Conservation (phyloP, 2,113 vertebrate species). For the Peromyscus leucopus region DNA sequence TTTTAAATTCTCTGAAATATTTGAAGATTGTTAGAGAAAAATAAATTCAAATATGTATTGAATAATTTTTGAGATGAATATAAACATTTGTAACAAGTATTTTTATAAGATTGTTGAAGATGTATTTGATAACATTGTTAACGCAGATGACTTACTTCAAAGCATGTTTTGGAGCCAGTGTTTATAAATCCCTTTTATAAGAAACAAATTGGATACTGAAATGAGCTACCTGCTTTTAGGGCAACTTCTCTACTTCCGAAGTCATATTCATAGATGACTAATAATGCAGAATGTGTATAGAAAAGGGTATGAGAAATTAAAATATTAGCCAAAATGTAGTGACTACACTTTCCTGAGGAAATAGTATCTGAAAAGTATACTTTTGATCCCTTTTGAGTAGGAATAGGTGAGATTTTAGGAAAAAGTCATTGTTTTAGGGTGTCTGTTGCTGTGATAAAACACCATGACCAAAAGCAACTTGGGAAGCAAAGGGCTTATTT, state of each 20-base stretch:
- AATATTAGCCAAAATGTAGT: not conserved
- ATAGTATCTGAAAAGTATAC: not conserved
- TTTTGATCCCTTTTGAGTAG: not conserved
- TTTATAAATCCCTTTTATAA: constrained; percentile 31
- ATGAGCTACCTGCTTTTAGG: not conserved
- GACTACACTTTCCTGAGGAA: not conserved
- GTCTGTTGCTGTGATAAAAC: not conserved
- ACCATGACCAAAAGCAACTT: not conserved
- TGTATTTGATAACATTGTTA: constrained; percentile 26
- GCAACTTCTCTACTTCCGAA: not conserved
- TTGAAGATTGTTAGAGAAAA: constrained; percentile 55
- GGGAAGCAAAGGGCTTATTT: not conserved
- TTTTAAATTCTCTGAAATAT: constrained; percentile 63
- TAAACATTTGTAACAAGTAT: not conserved
- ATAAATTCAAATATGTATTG: constrained; percentile 41
- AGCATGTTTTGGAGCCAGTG: constrained; percentile 29
- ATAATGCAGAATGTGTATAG: not conserved
- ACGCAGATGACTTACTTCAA: constrained; percentile 19
- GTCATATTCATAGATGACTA: not conserved
- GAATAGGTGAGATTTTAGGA: constrained; percentile 15
- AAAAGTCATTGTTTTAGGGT: not conserved
- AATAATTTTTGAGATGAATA: constrained; percentile 47
- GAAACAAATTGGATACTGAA: not conserved
- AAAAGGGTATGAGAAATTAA: constrained; percentile 1
- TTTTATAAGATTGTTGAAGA: constrained; percentile 61